Conservation (phyloP, 2,888 invertebrate species). For the Athetis lepigone region DNA sequence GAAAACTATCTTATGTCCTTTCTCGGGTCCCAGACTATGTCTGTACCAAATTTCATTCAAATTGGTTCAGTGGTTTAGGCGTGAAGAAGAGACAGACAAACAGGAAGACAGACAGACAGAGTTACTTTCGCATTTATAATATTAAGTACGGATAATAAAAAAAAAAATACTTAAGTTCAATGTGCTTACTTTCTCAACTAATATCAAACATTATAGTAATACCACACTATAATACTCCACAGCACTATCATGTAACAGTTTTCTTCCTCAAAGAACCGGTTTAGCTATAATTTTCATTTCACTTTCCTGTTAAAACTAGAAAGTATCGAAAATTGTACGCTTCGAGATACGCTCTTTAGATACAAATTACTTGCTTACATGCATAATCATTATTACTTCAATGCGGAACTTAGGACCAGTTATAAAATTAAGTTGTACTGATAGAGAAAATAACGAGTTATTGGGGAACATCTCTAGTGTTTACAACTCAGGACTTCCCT, state of each 20-base stretch:
- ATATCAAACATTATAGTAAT: slow-evolving; percentile 31
- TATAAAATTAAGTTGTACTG: not conserved
- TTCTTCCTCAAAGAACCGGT: slow-evolving; percentile 50
- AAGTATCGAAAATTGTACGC: slow-evolving; percentile 68
- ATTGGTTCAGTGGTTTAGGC: too few species aligned
- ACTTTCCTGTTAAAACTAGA: slow-evolving; percentile 70
- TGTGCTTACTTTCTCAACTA: slow-evolving; percentile 43
- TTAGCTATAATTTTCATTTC: slow-evolving; percentile 57
- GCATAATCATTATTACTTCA: slow-evolving; percentile 32
- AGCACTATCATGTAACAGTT: slow-evolving; percentile 50
- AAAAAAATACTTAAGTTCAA: slow-evolving; percentile 16
- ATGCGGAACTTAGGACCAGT: slow-evolving; percentile 14
- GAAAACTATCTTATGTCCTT: too few species aligned
- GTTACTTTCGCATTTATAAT: too few species aligned
- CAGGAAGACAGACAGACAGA: too few species aligned
- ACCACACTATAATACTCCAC: slow-evolving; percentile 20
- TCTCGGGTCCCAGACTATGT: too few species aligned
- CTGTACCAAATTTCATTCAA: too few species aligned
- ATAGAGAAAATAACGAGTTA: not conserved
- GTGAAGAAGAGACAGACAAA: too few species aligned
- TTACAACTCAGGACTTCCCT: not conserved
- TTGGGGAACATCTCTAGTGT: not conserved
- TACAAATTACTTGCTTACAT: slow-evolving; percentile 57
- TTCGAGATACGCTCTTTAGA: slow-evolving; percentile 55
- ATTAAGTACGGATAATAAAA: too few species aligned